Evolutionary conservation across 2,113 vertebrate genomes (phyloP).

Genomic region (Labrus mixtus): DNA sequence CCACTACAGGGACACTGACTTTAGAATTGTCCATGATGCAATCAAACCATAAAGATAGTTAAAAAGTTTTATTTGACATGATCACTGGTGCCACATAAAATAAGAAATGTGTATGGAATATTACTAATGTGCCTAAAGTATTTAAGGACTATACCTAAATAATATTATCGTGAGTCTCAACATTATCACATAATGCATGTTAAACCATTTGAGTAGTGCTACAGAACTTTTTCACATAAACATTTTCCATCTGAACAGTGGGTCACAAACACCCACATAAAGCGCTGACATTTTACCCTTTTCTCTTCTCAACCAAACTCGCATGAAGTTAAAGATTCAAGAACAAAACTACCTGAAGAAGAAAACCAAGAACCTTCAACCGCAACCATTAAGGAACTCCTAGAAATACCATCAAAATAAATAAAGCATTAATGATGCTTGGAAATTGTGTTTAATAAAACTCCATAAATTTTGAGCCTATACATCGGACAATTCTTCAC

Average conservation of each 20-base stretch:
- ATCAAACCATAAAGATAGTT: not conserved
- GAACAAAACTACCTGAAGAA: not conserved
- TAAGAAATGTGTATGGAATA: not conserved
- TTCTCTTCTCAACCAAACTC: not conserved
- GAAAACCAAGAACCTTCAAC: not conserved
- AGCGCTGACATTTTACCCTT: not conserved
- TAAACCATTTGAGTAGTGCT: not conserved
- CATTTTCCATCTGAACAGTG: not conserved
- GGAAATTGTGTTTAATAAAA: conserved; percentile 74
- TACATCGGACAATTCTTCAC: conserved; percentile 66
- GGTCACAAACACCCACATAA: not conserved
- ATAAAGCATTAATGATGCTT: conserved; percentile 22
- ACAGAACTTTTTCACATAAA: not conserved
- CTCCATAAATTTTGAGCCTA: conserved; percentile 66
- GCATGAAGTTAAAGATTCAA: not conserved
- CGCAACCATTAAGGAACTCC: not conserved
- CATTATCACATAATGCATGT: not conserved
- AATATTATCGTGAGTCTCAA: not conserved
- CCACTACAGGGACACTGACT: too few relatives aligned
- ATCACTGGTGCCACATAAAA: not conserved
- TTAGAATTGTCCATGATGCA: too few relatives aligned
- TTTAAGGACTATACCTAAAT: not conserved
- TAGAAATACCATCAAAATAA: not conserved
- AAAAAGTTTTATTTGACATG: not conserved
- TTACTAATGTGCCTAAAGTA: not conserved